Evolutionary conservation across 2,113 vertebrate genomes (phyloP).

Genomic region (Pampusana beccarii): DNA sequence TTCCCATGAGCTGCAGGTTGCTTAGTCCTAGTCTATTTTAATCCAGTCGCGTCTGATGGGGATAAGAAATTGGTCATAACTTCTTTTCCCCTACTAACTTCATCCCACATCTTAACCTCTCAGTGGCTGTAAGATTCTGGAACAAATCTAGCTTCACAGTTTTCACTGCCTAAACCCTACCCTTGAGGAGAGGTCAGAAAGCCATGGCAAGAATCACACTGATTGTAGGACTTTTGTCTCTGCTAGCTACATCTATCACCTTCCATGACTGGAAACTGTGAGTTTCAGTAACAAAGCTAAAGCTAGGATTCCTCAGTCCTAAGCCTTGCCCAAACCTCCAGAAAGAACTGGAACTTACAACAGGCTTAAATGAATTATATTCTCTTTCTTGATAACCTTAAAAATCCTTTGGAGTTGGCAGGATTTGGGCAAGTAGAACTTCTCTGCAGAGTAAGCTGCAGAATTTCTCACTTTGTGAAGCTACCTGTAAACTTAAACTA

Average conservation of each 20-base stretch:
- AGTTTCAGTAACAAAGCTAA: background rate
- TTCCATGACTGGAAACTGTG: background rate
- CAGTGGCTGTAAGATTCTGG: background rate
- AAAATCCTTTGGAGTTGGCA: background rate
- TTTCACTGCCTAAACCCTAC: background rate
- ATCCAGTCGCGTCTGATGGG: background rate
- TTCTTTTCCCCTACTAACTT: background rate
- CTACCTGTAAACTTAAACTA: background rate
- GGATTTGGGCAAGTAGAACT: background rate
- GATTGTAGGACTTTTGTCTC: background rate
- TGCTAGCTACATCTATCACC: background rate
- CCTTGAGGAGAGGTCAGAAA: background rate
- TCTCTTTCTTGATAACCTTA: background rate
- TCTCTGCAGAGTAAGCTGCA: background rate
- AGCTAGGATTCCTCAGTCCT: background rate
- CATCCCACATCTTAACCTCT: background rate
- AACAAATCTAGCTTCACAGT: background rate
- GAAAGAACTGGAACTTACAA: background rate
- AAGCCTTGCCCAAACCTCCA: background rate
- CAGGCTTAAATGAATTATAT: background rate
- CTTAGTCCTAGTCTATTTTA: conserved; percentile 36
- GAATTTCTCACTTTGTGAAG: background rate
- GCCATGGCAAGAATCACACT: background rate
- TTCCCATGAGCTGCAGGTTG: conserved; percentile 7
- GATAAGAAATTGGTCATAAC: conserved; percentile 12